phyloP scores from a whole-genome alignment of 2,797 vertebrate species.

The Melanogrammus aeglefinus region DNA sequence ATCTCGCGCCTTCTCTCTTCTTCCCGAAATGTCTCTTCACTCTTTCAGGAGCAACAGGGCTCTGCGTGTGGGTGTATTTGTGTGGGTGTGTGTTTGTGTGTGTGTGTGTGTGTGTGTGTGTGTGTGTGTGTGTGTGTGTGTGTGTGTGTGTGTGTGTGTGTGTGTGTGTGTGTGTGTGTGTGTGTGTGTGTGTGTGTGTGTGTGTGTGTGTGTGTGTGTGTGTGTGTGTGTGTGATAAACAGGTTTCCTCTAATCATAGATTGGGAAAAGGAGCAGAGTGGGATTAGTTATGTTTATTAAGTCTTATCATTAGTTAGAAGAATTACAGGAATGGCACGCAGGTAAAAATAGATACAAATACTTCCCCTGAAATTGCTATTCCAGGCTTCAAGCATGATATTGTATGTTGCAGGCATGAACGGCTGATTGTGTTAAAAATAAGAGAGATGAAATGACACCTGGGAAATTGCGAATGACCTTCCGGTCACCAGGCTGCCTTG shows the following conservation, averaged over 20 bases:
- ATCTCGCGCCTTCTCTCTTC: neutral
- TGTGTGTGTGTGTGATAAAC: slow-evolving; percentile 2
- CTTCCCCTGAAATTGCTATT: neutral
- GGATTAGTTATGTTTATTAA: neutral
- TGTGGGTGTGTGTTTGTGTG: neutral
- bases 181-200: neutral
- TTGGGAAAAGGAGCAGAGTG: neutral
- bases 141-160: neutral
- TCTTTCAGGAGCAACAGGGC: neutral
- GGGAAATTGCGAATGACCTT: slow-evolving; percentile 4
- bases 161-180: slow-evolving; percentile 5
- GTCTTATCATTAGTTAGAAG: neutral
- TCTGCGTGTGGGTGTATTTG: neutral
- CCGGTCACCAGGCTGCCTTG: neutral
- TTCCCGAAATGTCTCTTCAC: neutral
- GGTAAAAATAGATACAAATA: neutral
- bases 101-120: neutral
- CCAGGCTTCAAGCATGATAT: neutral
- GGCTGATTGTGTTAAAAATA: slow-evolving; percentile 3
- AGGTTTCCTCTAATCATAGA: neutral
- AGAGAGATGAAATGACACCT: slow-evolving; percentile 2
- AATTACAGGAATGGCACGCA: neutral
- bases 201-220: slow-evolving; percentile 5
- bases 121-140: neutral
- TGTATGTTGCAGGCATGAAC: neutral